A percentile compares a stretch with the other conserved stretches of the same genome.
phyloP scores from a whole-genome alignment of 2,113 vertebrate genomes.

The Triplophysa dalaica region DNA sequence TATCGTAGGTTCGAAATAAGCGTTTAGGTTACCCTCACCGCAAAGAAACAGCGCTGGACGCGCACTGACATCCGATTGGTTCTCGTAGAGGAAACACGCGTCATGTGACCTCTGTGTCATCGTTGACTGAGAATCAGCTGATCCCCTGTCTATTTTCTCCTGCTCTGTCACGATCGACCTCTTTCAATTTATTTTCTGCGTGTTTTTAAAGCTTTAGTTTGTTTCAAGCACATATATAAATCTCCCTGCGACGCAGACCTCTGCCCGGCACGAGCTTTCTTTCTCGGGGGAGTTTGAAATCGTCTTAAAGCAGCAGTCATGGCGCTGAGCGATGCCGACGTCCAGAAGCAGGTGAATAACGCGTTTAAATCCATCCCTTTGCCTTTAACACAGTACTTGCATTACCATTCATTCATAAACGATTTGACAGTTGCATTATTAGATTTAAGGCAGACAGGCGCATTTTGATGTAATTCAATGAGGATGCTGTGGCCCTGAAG shows the following conservation, averaged over 20 bases:
- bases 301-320: slow-evolving; percentile 66
- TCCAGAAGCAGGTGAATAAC: slow-evolving; percentile 89
- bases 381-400: slow-evolving; percentile 14
- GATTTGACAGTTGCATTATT: not conserved
- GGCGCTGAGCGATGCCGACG: slow-evolving; percentile 98
- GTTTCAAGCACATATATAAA: not conserved
- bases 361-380: slow-evolving; percentile 29
- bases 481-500: slow-evolving; percentile 15
- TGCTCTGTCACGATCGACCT: slow-evolving; percentile 19
- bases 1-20: not conserved
- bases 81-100: slow-evolving; percentile 61
- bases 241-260: not conserved
- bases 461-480: not conserved
- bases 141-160: slow-evolving; percentile 67
- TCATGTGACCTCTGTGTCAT: slow-evolving; percentile 67
- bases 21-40: not conserved
- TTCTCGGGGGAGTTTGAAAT: not conserved
- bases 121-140: slow-evolving; percentile 68
- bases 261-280: not conserved
- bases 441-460: not conserved
- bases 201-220: not conserved
- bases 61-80: slow-evolving; percentile 54
- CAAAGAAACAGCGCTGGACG: not conserved
- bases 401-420: not conserved
- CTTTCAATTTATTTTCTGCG: not conserved